Conservation (phyloP, 2,888 invertebrate genomes). For the Cephonodes hylas region DNA sequence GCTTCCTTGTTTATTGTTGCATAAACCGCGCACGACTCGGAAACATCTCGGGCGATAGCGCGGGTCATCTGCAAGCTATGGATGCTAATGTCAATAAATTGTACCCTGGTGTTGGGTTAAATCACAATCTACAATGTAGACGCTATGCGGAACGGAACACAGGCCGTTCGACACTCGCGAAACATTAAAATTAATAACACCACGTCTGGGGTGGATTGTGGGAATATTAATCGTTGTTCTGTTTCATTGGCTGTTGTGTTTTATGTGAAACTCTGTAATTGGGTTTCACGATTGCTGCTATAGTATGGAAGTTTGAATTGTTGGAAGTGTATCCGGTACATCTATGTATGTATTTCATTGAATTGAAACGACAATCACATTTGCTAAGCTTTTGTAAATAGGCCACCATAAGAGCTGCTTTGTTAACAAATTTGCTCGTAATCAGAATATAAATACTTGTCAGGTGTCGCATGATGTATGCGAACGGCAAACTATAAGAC, state of each 20-base stretch:
- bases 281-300: background rate
- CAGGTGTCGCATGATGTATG: background rate
- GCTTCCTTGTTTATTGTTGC: conserved; percentile 5
- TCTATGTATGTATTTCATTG: too few species aligned
- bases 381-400: background rate
- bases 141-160: conserved; percentile 4
- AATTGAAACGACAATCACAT: background rate
- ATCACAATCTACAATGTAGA: conserved; percentile 10
- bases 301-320: too few species aligned
- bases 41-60: conserved; percentile 8
- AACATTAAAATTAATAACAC: conserved; percentile 10
- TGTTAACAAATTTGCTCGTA: background rate
- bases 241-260: background rate
- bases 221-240: conserved; percentile 1
- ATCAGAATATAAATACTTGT: background rate
- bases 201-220: background rate
- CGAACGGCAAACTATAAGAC: background rate
- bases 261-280: background rate
- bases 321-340: too few species aligned
- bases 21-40: conserved; percentile 5
- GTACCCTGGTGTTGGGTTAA: background rate
- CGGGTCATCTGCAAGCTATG: conserved; percentile 10
- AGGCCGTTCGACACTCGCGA: background rate
- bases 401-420: background rate
- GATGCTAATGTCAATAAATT: conserved; percentile 14